Evolutionary conservation across 2,113 vertebrate genomes (phyloP), one percentile per base, ranked within the genome.

Genomic region (Hypanus sabinus): DNA sequence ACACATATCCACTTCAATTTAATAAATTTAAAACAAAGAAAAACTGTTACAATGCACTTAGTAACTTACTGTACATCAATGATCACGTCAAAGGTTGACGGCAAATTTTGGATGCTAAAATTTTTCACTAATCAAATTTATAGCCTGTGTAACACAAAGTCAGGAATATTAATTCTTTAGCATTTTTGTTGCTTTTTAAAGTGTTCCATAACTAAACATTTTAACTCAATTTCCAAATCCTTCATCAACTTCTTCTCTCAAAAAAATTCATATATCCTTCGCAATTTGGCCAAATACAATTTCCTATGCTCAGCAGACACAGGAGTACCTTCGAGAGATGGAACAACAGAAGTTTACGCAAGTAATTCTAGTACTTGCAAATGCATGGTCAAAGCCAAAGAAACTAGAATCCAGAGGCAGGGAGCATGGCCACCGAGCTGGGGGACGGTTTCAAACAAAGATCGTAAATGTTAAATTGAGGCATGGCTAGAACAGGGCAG

Each of bases 91-190:
- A 62, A 33, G 4, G 65, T 65, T 65, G 11, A 33, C 33, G 46
- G 55, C 85, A 33, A 87, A 16, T 90, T 90, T 90, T 46, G 46
- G 46, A 46, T 46, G 46, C 46, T 46, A 90, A 90, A 87, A 60
- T 60, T 87, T 36, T 90, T 65, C 85, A 88, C 57, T 3, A 20
- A 65, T 90, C 85, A 90, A 90, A 87, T 30, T 60, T 87, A 85
- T 22, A 83, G 24, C 10, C 57, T 24, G 83, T n/a, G 60, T 60
- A 55, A 55, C 46, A 62, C 24, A 85, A n/a, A 85, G 83, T 87
- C 55, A 87, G 83, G 57, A 85, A 87, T 87, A 87, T 60, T 57
- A 87, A 55, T 24, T 24, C 1, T 46, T 4, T n/a, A 87, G 46
- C 55, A 87, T 24, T 87, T 87, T 11, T 7, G 22, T 55, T 24